These are phyloP conservation scores for Trilocha varians DNA, from an alignment of 2,888 invertebrate genomes.

Conservation along the genomic window DNA sequence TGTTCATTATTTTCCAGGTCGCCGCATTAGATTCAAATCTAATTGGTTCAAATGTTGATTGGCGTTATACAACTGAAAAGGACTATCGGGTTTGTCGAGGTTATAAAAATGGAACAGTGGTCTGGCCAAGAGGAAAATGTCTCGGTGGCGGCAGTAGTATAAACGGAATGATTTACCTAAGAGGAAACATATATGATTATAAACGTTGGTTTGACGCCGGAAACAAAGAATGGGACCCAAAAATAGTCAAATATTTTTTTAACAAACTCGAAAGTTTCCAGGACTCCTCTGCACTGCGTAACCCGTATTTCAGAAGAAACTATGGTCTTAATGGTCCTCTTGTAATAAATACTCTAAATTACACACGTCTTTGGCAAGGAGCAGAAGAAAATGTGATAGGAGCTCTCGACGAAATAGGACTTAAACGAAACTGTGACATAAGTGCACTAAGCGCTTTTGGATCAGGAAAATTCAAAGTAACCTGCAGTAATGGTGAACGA, in stretches of 20 bases:
- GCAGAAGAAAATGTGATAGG: constrained; percentile 1
- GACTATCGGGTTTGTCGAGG: constrained; percentile 51
- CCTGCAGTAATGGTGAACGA: constrained; percentile 43
- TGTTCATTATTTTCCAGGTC: constrained; percentile 3
- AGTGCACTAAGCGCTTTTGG: constrained; percentile 46
- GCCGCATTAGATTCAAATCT: constrained; percentile 3
- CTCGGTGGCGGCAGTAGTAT: constrained; percentile 63
- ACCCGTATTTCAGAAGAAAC: constrained; percentile 1
- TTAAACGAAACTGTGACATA: constrained; percentile 24
- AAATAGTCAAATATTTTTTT: constrained; percentile 44
- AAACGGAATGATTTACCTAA: constrained; percentile 63
- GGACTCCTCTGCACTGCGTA: not conserved
- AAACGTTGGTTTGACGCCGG: constrained; percentile 43
- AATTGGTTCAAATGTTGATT: constrained; percentile 1
- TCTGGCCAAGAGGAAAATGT: constrained; percentile 72
- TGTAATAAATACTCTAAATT: constrained; percentile 3
- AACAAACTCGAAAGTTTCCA: constrained; percentile 25
- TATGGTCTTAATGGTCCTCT: constrained; percentile 6
- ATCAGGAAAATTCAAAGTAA: constrained; percentile 47
- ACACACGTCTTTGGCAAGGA: constrained; percentile 1
- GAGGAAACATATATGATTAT: constrained; percentile 51
- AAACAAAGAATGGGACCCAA: constrained; percentile 9
- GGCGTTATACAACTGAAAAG: constrained; percentile 3
- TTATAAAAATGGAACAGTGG: constrained; percentile 31
- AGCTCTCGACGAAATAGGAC: constrained; percentile 24